Evolutionary conservation across 2,888 invertebrate genomes (phyloP), one percentile per base, ranked within the genome.

Genomic region (Xestia sexstrigata): DNA sequence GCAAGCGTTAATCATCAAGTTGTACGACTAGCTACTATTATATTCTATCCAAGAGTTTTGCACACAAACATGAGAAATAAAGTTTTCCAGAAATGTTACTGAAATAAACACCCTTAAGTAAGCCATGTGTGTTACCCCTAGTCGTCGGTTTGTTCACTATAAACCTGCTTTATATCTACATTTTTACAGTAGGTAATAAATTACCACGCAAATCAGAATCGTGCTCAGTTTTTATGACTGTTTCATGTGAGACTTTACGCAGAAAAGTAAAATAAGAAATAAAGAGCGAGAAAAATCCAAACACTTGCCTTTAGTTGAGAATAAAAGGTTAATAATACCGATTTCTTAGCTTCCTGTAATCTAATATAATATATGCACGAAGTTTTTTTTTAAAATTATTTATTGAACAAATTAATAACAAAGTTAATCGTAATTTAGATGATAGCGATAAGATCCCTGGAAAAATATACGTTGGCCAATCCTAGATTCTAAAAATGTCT

Each of bases 141-240:
- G 52, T n/a, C 75, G 45, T 82, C 62, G 26, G 26, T 26, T 82
- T 75, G 62, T 75, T 78, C 52, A 45, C 76, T 81, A 82, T 82
- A 75, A 75, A 78, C 52, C 45, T 75, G 62, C 11, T 52, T 52
- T 55, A 52, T 75, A 39, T 42, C 73, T 42, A 75, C 35, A 63
- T 78, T 82, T 78, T 82, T 76, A 76, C 49, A 47, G 82, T 15
- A 58, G 26, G 60, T 8, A 26, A 82, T 78, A 78, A 82, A 78
- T 78, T 55, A 82, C 55, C 13, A 82, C 82, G 42, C 55, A 76
- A 78, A 78, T 78, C 82, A 78, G 78, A 78, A 65, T 76, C 42
- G 47, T 76, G 82, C 39, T 82, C 82, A 49, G 52, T 76, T 76
- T 76, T 82, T 81, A 58, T 78, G 42, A 42, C 42, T 9, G 15